Evolutionary conservation across 2,888 invertebrate genomes (phyloP).

Genomic region (Drosophila hamatofila): DNA sequence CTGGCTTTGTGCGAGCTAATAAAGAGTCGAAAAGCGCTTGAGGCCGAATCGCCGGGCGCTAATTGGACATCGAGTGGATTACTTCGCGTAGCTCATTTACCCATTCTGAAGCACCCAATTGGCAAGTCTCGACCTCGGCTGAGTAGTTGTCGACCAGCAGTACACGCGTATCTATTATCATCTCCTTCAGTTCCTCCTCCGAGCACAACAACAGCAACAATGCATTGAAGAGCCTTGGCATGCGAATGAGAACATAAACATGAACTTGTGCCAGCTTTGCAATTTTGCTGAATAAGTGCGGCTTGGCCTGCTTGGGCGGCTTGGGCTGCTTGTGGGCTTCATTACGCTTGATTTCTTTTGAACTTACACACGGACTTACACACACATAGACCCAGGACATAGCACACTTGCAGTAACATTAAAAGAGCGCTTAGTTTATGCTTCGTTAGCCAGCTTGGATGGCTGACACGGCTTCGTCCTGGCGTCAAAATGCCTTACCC

Average conservation of each 20-base stretch:
- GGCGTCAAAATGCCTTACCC: conserved; percentile 70
- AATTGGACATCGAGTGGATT: conserved; percentile 59
- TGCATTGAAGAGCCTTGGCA: background rate
- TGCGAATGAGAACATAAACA: conserved; percentile 42
- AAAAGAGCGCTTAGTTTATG: conserved; percentile 65
- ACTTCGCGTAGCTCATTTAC: conserved; percentile 27
- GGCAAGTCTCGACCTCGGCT: conserved; percentile 36
- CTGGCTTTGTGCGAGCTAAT: conserved; percentile 12
- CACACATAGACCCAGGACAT: conserved; percentile 15
- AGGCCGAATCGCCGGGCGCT: conserved; percentile 24
- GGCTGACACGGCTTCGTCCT: conserved; percentile 43
- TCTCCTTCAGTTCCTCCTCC: conserved; percentile 45
- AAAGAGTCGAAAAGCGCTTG: conserved; percentile 24
- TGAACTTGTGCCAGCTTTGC: conserved; percentile 51
- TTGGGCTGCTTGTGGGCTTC: conserved; percentile 55
- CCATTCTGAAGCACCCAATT: conserved; percentile 34
- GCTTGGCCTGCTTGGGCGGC: conserved; percentile 26
- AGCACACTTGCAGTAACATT: conserved; percentile 30
- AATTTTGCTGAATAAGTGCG: conserved; percentile 49
- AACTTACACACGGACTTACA: conserved; percentile 24
- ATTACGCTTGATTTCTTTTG: conserved; percentile 76
- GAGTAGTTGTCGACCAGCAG: conserved; percentile 26
- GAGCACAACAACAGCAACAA: conserved; percentile 19
- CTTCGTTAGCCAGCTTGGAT: conserved; percentile 62
- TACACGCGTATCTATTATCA: conserved; percentile 55